Evolutionary conservation across 2,797 vertebrate species (phyloP).

Genomic region (Gallirallus australis): DNA sequence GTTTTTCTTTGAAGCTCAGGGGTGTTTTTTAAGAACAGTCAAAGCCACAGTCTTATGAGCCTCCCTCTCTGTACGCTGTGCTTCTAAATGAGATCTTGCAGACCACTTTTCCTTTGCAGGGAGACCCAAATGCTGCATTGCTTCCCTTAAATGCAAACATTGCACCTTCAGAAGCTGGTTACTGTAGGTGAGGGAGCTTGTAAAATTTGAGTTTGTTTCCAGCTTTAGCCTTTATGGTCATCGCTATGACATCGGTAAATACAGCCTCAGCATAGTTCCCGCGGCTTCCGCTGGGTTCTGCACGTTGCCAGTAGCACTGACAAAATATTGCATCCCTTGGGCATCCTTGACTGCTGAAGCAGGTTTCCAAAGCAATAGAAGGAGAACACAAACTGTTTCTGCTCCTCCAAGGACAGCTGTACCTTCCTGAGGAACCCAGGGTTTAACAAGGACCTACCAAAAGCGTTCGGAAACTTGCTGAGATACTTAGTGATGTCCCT

Average conservation of each 20-base stretch:
- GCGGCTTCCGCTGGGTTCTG: not conserved
- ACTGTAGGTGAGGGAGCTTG: not conserved
- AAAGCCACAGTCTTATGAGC: constrained; percentile 9
- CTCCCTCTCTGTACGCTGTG: not conserved
- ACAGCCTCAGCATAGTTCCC: not conserved
- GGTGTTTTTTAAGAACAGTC: not conserved
- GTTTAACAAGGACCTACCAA: not conserved
- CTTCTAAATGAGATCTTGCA: constrained; percentile 22
- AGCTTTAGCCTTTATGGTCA: not conserved
- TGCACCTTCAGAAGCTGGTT: not conserved
- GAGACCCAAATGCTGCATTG: not conserved
- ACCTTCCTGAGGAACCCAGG: not conserved
- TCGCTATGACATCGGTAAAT: not conserved
- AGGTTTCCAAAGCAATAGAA: not conserved
- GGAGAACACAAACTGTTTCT: not conserved
- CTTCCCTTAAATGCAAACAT: not conserved
- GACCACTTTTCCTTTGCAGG: not conserved
- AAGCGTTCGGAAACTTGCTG: not conserved
- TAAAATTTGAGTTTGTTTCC: not conserved
- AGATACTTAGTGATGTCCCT: not conserved
- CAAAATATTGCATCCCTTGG: not conserved
- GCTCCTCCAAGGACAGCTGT: not conserved
- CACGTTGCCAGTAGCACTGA: not conserved
- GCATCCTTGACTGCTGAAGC: not conserved
- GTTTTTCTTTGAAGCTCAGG: constrained; percentile 32